Conservation (phyloP, 1,140 invertebrate species). For the Dryas iulia region DNA sequence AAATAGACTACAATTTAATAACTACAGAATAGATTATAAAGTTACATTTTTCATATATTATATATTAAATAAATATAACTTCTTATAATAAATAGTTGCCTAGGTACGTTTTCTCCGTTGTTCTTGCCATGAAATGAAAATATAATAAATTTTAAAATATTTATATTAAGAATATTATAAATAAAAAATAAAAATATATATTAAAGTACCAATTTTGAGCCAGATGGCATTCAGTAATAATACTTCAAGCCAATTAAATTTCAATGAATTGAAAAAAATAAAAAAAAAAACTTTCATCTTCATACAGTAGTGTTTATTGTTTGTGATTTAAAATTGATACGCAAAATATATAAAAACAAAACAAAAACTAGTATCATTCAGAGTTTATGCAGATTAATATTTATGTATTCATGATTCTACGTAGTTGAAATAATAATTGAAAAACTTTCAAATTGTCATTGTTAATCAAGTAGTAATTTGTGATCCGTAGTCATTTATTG, state of each 20-base stretch:
- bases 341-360: background rate
- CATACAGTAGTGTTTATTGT: background rate
- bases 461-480: slow-evolving; percentile 26
- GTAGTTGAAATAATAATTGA: slow-evolving; percentile 1
- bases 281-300: background rate
- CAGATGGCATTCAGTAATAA: background rate
- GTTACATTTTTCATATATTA: background rate
- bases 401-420: background rate
- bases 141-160: background rate
- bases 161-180: background rate
- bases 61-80: background rate
- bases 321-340: background rate
- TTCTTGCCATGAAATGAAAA: background rate
- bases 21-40: background rate
- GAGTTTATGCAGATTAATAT: background rate
- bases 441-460: slow-evolving; percentile 13
- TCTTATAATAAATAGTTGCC: background rate
- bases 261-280: background rate
- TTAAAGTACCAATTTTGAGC: background rate
- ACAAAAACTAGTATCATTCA: background rate
- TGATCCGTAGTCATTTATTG: slow-evolving; percentile 30
- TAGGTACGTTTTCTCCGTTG: background rate
- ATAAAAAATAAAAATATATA: background rate
- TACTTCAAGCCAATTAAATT: background rate
- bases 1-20: background rate